A percentile compares a stretch with the other conserved stretches of the same genome.
Conservation (phyloP, 2,888 invertebrate genomes). For the Apoda limacodes region DNA sequence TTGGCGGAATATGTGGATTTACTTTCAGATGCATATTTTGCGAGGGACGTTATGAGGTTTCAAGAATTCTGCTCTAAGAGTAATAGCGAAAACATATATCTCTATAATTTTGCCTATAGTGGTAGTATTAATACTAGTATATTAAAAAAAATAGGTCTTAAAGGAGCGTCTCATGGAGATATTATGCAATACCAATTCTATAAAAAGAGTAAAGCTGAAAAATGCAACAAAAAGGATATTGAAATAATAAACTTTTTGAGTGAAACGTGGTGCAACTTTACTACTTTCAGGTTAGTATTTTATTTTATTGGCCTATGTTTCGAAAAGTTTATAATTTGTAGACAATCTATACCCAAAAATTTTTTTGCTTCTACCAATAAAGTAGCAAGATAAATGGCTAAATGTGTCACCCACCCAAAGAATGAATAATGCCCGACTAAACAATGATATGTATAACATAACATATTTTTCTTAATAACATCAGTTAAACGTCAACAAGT, state of each 20-base stretch:
- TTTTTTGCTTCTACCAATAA: background rate
- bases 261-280: slow-evolving; percentile 47
- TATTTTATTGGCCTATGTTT: background rate
- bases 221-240: slow-evolving; percentile 28
- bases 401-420: background rate
- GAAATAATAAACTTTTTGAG: slow-evolving; percentile 34
- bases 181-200: slow-evolving; percentile 49
- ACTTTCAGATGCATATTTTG: slow-evolving; percentile 38
- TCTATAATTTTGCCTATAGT: slow-evolving; percentile 37
- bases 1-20: slow-evolving; percentile 34
- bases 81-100: slow-evolving; percentile 25
- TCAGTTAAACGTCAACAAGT: too few relatives aligned
- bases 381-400: background rate
- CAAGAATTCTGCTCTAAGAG: slow-evolving; percentile 29
- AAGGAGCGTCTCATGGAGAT: slow-evolving; percentile 50
- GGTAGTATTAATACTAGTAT: slow-evolving; percentile 43
- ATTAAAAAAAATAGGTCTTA: slow-evolving; percentile 36
- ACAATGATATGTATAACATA: background rate
- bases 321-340: background rate
- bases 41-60: slow-evolving; percentile 31
- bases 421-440: background rate
- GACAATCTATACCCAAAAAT: background rate
- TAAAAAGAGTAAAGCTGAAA: slow-evolving; percentile 33
- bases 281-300: slow-evolving; percentile 42
- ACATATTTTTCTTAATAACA: background rate